Conservation (phyloP, 2,888 invertebrate species). For the Spatulosminthurus flaviceps region DNA sequence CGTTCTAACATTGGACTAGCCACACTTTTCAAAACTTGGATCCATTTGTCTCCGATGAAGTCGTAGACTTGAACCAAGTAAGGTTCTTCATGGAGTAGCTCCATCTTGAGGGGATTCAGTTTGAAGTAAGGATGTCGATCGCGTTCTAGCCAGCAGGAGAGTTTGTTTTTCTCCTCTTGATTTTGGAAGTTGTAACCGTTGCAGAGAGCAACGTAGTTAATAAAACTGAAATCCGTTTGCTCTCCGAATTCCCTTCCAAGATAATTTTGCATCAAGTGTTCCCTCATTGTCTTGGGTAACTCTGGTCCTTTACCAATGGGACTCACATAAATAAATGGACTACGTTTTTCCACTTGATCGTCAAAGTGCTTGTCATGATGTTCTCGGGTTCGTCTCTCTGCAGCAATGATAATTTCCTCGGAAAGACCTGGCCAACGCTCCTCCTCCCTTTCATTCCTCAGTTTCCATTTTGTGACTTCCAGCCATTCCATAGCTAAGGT, state of each 20-base stretch:
- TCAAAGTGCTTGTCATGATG: conserved; percentile 61
- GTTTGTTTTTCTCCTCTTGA: conserved; percentile 32
- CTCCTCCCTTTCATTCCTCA: conserved; percentile 52
- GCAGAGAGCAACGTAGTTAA: conserved; percentile 61
- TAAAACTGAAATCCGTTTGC: conserved; percentile 53
- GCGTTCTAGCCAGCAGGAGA: conserved; percentile 51
- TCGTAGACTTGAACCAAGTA: conserved; percentile 52
- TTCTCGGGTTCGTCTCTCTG: conserved; percentile 36
- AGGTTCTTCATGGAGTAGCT: conserved; percentile 50
- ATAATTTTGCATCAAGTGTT: conserved; percentile 39
- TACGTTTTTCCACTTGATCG: conserved; percentile 38
- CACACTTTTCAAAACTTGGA: conserved; percentile 50
- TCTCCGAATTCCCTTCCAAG: conserved; percentile 44
- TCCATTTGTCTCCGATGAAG: conserved; percentile 57
- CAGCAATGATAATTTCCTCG: conserved; percentile 40
- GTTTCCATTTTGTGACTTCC: conserved; percentile 55
- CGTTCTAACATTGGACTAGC: conserved; percentile 56
- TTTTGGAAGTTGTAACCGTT: conserved; percentile 57
- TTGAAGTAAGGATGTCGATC: conserved; percentile 48
- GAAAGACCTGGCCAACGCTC: conserved; percentile 35
- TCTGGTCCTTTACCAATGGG: conserved; percentile 28
- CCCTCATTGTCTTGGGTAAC: conserved; percentile 41
- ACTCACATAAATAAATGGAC: conserved; percentile 42
- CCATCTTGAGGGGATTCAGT: conserved; percentile 53
- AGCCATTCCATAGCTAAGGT: conserved; percentile 62